Evolutionary conservation across 2,113 vertebrate species (phyloP).

Genomic region (Pitta sordida): DNA sequence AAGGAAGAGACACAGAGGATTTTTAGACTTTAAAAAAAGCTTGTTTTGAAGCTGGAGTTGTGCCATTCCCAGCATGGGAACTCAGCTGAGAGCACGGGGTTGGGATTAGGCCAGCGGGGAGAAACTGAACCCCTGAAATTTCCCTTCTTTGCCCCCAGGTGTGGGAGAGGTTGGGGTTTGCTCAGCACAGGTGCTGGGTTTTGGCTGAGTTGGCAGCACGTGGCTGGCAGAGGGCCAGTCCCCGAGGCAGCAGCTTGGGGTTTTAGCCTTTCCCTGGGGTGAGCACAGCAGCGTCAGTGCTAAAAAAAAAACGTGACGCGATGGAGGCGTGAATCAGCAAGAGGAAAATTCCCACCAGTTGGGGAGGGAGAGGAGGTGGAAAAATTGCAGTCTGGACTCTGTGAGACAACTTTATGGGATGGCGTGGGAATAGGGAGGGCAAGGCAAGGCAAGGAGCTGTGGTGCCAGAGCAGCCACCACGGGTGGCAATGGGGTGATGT

Average conservation of each 20-base stretch:
- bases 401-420: background rate
- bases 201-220: background rate
- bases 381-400: background rate
- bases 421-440: background rate
- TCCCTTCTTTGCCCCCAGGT: background rate
- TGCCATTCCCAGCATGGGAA: background rate
- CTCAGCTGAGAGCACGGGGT: fast-evolving
- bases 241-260: background rate
- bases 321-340: constrained; percentile 4
- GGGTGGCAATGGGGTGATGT: fast-evolving
- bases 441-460: background rate
- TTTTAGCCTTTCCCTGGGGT: constrained; percentile 11
- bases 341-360: constrained; percentile 23
- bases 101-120: background rate
- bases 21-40: background rate
- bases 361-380: background rate
- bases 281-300: background rate
- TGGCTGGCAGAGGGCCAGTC: constrained; percentile 19
- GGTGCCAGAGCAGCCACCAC: fast-evolving
- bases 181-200: background rate
- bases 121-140: background rate
- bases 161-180: background rate
- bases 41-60: background rate
- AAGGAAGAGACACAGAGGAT: background rate
- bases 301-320: background rate